A percentile compares a stretch with the other conserved stretches of the same genome.
Evolutionary conservation across 2,888 invertebrate species (phyloP).

Genomic region (Caenorhabditis macrosperma): DNA sequence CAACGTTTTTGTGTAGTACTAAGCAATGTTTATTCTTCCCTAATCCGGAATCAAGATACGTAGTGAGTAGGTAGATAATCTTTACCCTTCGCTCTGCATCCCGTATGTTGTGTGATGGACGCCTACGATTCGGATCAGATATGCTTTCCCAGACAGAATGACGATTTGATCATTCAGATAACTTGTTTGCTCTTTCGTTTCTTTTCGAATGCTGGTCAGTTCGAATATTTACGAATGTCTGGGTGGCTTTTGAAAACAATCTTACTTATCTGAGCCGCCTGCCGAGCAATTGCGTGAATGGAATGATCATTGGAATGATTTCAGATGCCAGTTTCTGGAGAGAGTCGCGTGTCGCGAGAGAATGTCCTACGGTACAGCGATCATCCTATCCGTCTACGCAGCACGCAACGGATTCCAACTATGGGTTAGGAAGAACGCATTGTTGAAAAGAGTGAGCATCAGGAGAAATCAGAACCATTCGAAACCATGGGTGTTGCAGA

Average conservation of each 20-base stretch:
- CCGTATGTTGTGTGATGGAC: no score
- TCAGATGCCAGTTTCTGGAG: constrained; percentile 58
- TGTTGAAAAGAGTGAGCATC: constrained; percentile 84
- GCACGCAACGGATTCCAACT: constrained; percentile 60
- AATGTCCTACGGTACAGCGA: constrained; percentile 87
- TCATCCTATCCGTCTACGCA: constrained; percentile 84
- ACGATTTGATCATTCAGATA: constrained; percentile 1
- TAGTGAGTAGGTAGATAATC: no score
- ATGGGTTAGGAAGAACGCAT: constrained; percentile 85
- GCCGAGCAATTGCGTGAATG: constrained; percentile 9
- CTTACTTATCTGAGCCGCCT: constrained; percentile 5
- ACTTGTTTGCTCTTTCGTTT: neutral
- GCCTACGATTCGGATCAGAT: no score
- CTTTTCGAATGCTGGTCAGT: neutral
- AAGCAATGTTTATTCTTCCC: neutral
- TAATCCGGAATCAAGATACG: neutral
- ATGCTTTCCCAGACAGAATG: no score
- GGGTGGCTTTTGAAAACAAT: constrained; percentile 3
- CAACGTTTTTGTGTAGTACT: neutral
- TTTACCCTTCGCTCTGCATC: no score
- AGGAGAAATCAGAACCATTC: constrained; percentile 67
- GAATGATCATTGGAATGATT: constrained; percentile 15
- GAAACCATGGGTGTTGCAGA: constrained; percentile 17
- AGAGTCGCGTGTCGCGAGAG: constrained; percentile 84
- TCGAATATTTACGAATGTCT: neutral